Conservation (phyloP, 2,113 vertebrate genomes). For the Uria aalge region DNA sequence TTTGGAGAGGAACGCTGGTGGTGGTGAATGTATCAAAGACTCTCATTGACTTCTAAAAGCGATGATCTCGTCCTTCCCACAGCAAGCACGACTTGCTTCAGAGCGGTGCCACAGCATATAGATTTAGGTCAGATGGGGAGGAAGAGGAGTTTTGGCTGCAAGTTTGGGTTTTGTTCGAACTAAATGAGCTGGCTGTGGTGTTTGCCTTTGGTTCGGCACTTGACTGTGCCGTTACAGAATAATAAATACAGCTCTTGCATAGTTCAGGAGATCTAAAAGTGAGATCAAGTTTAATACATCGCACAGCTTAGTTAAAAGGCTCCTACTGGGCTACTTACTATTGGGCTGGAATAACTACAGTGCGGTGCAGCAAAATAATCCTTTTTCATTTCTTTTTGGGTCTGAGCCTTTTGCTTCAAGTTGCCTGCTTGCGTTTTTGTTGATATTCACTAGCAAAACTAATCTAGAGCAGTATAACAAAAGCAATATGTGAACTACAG, state of each 20-base stretch:
- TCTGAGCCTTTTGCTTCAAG: background rate
- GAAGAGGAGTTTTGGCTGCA: background rate
- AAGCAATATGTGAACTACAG: background rate
- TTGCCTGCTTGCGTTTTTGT: background rate
- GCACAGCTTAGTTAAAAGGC: background rate
- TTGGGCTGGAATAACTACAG: background rate
- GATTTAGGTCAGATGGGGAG: slow-evolving; percentile 29
- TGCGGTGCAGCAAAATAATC: background rate
- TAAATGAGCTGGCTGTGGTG: background rate
- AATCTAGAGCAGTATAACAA: background rate
- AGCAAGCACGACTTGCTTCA: background rate
- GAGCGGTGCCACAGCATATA: background rate
- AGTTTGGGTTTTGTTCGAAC: background rate
- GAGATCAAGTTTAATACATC: slow-evolving; percentile 13
- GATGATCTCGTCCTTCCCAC: background rate
- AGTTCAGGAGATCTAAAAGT: slow-evolving; percentile 19
- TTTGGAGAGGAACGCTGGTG: background rate
- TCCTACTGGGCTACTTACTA: background rate
- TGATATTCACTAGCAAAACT: background rate
- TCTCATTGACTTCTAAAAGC: background rate
- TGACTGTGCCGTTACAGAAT: background rate
- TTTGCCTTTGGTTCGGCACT: background rate
- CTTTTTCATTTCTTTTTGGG: background rate
- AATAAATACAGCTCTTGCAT: slow-evolving; percentile 1
- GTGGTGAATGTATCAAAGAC: background rate